Base-by-base conservation (phyloP, 2,113 vertebrate species). In the Embiotoca jacksoni region DNA sequence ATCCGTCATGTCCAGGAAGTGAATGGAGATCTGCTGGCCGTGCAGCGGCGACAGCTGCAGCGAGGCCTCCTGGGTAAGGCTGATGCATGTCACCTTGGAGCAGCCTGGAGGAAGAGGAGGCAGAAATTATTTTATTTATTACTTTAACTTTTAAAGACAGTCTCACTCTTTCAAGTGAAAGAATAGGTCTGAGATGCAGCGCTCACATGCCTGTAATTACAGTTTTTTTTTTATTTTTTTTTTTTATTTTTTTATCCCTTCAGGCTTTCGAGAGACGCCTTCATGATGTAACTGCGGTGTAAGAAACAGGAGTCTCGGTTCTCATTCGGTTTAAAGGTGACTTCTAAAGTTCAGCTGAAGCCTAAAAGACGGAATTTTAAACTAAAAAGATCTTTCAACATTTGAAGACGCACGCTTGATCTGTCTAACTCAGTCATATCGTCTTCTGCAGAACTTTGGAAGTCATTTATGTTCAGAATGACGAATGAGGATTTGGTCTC, bases 31-130 rank as follows among this genome's bases (percentile, higher is more conserved):
- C 88, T 99, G 97, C 90, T 99, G 98, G 79, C 97, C 97, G 71
- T 98, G 97, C 41, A 98, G 84, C 1, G 97, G 96, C 39, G 97
- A 96, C 72, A 98, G 94, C 91, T 98, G 97, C 82, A 97, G 95
- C 23, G 97, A 96, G 64, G 96, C 96, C 89, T 99, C 98, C 0
- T 96, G 95, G 13, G 96, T 99, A 84, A 99, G 66, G 69, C 97
- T 98, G 95, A 99, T 99, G 89, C 98, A 99, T 0, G 98, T 99
- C 49, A 99, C 97, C 90, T 99, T 98, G 94, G 98, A 98, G 91
- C 98, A 99, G 69, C 98, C 98, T 99, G 80, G 32, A 68, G 44
- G 52, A 36, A 49, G n/a, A 65, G 3, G 36, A 64, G 13, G 10
- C 23, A 52, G 30, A 59, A 33, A 23, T 47, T 36, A 55, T 14